Evolutionary conservation across 2,797 vertebrate genomes (phyloP).

Genomic region (Hemibagrus guttatus): DNA sequence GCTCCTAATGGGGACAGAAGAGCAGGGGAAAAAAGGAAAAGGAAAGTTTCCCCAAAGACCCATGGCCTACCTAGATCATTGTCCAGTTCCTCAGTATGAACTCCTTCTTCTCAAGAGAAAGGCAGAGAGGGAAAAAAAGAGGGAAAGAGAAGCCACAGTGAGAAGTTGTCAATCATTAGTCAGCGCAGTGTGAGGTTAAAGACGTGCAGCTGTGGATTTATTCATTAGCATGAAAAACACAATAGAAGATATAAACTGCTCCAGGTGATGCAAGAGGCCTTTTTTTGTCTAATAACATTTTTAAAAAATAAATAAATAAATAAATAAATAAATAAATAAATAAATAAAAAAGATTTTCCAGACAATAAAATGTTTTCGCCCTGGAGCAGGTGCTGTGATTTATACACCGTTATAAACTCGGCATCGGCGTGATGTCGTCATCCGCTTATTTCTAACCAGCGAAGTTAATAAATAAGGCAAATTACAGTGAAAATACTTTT

Average conservation of each 20-base stretch:
- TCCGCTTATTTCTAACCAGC: not conserved
- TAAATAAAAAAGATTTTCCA: not conserved
- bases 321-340: no score
- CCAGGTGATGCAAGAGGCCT: not conserved
- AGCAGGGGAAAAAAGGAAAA: not conserved
- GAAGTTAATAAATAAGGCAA: not conserved
- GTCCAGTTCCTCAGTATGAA: conserved; percentile 99
- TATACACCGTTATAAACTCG: not conserved
- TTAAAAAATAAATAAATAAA: no score
- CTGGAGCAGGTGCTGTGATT: not conserved
- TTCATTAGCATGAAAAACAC: not conserved
- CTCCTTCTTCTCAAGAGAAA: conserved; percentile 93
- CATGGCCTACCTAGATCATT: conserved; percentile 92
- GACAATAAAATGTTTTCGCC: not conserved
- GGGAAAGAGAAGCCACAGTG: conserved; percentile 29
- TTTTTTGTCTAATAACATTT: not conserved
- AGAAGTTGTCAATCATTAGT: conserved; percentile 30
- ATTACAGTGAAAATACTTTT: not conserved
- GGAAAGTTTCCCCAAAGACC: conserved; percentile 56
- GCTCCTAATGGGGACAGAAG: not conserved
- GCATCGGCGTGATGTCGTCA: not conserved
- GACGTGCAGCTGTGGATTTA: conserved; percentile 9
- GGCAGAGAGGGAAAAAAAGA: conserved; percentile 67
- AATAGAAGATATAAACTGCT: not conserved
- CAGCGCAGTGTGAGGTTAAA: conserved; percentile 6